phyloP scores from a whole-genome alignment of 2,113 vertebrate species.

The Urocolius indicus region DNA sequence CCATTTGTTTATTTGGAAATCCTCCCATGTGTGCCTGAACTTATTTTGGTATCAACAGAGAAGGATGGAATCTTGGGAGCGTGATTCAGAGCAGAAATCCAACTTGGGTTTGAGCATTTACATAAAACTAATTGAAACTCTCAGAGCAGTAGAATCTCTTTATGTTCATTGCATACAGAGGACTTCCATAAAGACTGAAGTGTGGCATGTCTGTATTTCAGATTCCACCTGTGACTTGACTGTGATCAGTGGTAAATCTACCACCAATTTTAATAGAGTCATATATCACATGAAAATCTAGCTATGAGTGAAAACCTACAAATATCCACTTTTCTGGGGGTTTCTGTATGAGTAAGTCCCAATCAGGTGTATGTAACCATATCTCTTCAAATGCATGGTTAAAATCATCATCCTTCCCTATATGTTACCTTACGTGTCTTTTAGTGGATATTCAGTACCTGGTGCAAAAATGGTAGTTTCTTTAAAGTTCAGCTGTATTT shows the following conservation, averaged over 20 bases:
- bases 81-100: background rate
- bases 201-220: rapidly evolving
- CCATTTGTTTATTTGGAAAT: background rate
- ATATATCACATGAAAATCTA: background rate
- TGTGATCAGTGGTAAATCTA: background rate
- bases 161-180: background rate
- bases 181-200: background rate
- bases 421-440: background rate
- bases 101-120: background rate
- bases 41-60: background rate
- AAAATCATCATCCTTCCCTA: background rate
- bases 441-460: background rate
- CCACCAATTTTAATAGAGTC: background rate
- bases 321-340: background rate
- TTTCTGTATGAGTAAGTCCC: background rate
- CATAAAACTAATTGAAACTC: background rate
- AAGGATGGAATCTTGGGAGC: background rate
- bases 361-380: too few relatives aligned
- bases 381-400: background rate
- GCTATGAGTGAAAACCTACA: background rate
- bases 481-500: background rate
- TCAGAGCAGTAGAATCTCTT: background rate
- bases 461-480: background rate
- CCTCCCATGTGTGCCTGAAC: background rate
- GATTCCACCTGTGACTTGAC: background rate